phyloP scores from a whole-genome alignment of 2,888 invertebrate species.

The Diaprepes abbreviatus region DNA sequence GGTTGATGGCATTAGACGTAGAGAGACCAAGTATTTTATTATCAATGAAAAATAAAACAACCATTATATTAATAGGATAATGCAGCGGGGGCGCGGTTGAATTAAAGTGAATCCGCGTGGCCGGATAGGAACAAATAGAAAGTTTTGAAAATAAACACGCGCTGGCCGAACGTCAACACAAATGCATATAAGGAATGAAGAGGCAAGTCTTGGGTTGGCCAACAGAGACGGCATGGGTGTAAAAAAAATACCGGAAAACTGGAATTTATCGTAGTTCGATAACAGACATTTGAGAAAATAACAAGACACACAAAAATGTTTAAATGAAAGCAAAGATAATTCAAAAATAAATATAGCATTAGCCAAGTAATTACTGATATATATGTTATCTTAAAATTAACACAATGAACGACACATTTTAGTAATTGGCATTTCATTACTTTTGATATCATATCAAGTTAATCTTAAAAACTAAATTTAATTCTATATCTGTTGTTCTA shows the following conservation, averaged over 20 bases:
- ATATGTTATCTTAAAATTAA: too few relatives aligned
- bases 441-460: too few relatives aligned
- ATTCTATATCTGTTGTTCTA: too few relatives aligned
- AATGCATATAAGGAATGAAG: slow-evolving; percentile 55
- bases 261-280: too few relatives aligned
- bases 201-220: slow-evolving; percentile 11
- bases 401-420: too few relatives aligned
- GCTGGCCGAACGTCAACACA: slow-evolving; percentile 31
- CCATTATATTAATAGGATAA: slow-evolving; percentile 52
- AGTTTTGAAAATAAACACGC: slow-evolving; percentile 54
- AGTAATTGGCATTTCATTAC: too few relatives aligned
- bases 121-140: slow-evolving; percentile 54
- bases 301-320: too few relatives aligned
- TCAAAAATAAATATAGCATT: too few relatives aligned
- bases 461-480: too few relatives aligned
- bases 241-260: neutral
- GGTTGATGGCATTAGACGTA: slow-evolving; percentile 21
- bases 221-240: slow-evolving; percentile 6
- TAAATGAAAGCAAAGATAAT: too few relatives aligned
- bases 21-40: slow-evolving; percentile 44
- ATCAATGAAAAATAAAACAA: slow-evolving; percentile 54
- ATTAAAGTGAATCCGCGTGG: slow-evolving; percentile 37
- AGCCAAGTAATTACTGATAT: too few relatives aligned
- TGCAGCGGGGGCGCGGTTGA: slow-evolving; percentile 51
- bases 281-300: too few relatives aligned